Percentiles rank a stretch among this genome's conserved stretches.
Conservation (phyloP, 2,888 invertebrate species). For the Formica aserva region DNA sequence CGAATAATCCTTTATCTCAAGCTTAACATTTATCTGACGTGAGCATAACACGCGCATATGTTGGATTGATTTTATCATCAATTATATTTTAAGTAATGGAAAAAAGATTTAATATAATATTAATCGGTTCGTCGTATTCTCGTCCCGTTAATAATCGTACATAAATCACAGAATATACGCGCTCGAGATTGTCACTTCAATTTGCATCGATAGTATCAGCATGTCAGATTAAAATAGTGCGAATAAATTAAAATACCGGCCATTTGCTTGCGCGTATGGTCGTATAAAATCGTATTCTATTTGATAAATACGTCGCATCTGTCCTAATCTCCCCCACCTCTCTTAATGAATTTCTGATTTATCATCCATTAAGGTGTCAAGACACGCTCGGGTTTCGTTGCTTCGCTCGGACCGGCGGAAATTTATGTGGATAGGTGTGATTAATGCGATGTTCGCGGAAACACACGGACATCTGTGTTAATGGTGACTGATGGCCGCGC, state of each 20-base stretch:
- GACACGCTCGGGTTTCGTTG: constrained; percentile 77
- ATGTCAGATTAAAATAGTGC: constrained; percentile 31
- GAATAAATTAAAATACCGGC: constrained; percentile 70
- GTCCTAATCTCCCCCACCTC: constrained; percentile 60
- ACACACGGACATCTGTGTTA: constrained; percentile 83
- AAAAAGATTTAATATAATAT: background rate
- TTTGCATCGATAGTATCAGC: constrained; percentile 11
- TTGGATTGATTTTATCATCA: constrained; percentile 19
- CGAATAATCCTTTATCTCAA: background rate
- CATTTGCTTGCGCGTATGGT: constrained; percentile 65
- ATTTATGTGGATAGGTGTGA: constrained; percentile 81
- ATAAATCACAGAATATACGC: constrained; percentile 12
- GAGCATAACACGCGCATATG: background rate
- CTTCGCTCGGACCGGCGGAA: constrained; percentile 75
- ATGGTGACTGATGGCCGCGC: constrained; percentile 82
- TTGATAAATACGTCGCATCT: constrained; percentile 76
- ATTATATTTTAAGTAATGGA: constrained; percentile 8
- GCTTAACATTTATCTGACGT: background rate
- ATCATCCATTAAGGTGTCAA: constrained; percentile 79
- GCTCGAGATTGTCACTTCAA: constrained; percentile 27
- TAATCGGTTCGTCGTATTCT: background rate
- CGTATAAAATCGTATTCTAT: constrained; percentile 70
- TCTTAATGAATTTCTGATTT: constrained; percentile 78
- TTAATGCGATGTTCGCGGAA: constrained; percentile 82
- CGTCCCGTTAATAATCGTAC: constrained; percentile 9